phyloP scores from a whole-genome alignment of 2,113 vertebrate species.

The Rana temporaria region DNA sequence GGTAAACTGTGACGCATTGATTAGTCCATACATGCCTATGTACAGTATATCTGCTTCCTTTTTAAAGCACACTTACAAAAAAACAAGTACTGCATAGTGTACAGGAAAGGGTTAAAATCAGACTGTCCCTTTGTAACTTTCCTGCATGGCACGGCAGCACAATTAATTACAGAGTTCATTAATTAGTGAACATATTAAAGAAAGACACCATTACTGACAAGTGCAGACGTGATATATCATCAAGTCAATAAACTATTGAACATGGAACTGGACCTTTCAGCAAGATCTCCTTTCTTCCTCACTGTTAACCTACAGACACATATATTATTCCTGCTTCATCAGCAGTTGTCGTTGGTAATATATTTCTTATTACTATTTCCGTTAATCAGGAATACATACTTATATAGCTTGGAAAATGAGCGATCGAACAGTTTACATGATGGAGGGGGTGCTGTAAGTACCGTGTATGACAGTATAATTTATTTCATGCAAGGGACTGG shows the following conservation, averaged over 20 bases:
- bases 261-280: slow-evolving; percentile 68
- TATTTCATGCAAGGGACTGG: slow-evolving; percentile 36
- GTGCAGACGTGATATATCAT: slow-evolving; percentile 67
- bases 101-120: slow-evolving; percentile 34
- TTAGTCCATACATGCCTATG: too few species aligned
- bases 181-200: slow-evolving; percentile 71
- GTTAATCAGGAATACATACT: slow-evolving; percentile 63
- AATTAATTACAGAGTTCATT: slow-evolving; percentile 71
- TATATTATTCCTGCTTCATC: slow-evolving; percentile 68
- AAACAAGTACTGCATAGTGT: too few species aligned
- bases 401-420: slow-evolving; percentile 66
- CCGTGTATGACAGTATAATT: slow-evolving; percentile 25
- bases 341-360: slow-evolving; percentile 65
- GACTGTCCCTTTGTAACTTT: slow-evolving; percentile 45
- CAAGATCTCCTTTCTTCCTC: slow-evolving; percentile 55
- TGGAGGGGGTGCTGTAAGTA: slow-evolving; percentile 38
- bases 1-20: too few species aligned
- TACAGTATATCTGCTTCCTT: too few species aligned
- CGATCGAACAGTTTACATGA: slow-evolving; percentile 62
- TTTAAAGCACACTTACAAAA: too few species aligned
- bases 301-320: slow-evolving; percentile 62
- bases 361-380: slow-evolving; percentile 70
- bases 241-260: slow-evolving; percentile 69
- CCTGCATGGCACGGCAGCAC: slow-evolving; percentile 35
- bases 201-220: slow-evolving; percentile 68